Evolutionary conservation across 2,888 invertebrate species (phyloP).

Genomic region (Epinotia nisella): DNA sequence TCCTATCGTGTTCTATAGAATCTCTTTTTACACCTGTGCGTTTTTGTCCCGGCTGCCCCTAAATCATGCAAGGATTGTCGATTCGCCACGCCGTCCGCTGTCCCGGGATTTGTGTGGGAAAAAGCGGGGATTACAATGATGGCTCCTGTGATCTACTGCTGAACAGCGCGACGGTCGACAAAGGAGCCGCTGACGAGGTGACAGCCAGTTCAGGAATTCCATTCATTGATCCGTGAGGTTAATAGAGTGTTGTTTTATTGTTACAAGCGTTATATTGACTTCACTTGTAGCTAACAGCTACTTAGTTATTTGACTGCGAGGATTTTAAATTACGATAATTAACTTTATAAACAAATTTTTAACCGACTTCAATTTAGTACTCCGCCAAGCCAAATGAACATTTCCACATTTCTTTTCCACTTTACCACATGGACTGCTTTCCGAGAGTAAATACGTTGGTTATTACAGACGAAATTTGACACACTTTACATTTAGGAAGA

Average conservation of each 20-base stretch:
- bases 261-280: background rate
- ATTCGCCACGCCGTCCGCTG: conserved; percentile 36
- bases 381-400: too few relatives aligned
- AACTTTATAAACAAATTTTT: too few relatives aligned
- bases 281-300: background rate
- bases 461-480: too few relatives aligned
- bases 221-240: background rate
- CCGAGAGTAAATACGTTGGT: too few relatives aligned
- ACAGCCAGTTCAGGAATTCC: conserved; percentile 26
- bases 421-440: too few relatives aligned
- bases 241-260: conserved; percentile 14
- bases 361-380: too few relatives aligned
- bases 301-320: background rate
- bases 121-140: conserved; percentile 25
- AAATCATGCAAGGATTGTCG: conserved; percentile 39
- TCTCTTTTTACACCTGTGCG: conserved; percentile 31
- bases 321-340: too few relatives aligned
- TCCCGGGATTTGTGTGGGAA: conserved; percentile 18
- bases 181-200: conserved; percentile 34
- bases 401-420: too few relatives aligned
- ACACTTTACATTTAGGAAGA: too few relatives aligned
- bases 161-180: conserved; percentile 25
- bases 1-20: conserved; percentile 28
- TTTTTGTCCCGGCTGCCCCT: conserved; percentile 26
- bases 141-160: conserved; percentile 10